These are phyloP conservation scores for Arizona elegans DNA, from an alignment of 2,113 vertebrate genomes.

Conservation along the genomic window DNA sequence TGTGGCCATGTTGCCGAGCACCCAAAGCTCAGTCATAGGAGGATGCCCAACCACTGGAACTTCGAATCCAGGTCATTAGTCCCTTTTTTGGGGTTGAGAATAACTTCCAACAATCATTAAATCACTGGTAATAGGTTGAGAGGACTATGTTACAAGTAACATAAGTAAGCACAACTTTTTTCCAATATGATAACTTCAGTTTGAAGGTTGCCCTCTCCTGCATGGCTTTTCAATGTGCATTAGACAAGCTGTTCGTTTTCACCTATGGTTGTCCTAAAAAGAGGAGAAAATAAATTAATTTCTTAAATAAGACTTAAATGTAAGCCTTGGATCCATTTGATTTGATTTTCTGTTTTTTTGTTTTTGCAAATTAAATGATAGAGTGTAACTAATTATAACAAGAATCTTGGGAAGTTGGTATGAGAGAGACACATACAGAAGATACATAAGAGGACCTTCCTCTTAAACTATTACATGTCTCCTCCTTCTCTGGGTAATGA, in stretches of 20 bases:
- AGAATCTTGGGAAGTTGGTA: neutral
- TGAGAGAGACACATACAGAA: accelerated
- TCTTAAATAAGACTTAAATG: neutral
- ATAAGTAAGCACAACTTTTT: neutral
- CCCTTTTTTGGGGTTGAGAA: neutral
- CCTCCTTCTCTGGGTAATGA: no score
- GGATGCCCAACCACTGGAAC: neutral
- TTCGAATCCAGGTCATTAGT: neutral
- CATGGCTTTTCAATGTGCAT: neutral
- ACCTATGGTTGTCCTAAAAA: neutral
- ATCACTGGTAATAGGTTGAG: neutral
- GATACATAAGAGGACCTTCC: neutral
- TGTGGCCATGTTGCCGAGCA: neutral
- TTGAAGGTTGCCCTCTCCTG: neutral
- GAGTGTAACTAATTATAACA: neutral
- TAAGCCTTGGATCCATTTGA: neutral
- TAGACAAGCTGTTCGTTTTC: neutral
- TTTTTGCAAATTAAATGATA: neutral
- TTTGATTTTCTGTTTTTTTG: neutral
- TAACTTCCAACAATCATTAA: neutral
- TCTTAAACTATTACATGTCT: no score
- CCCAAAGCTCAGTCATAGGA: neutral
- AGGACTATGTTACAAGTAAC: neutral
- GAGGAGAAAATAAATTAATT: neutral
- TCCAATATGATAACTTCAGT: neutral